Evolutionary conservation across 2,113 vertebrate species (phyloP).

Genomic region (Aegithalos caudatus): DNA sequence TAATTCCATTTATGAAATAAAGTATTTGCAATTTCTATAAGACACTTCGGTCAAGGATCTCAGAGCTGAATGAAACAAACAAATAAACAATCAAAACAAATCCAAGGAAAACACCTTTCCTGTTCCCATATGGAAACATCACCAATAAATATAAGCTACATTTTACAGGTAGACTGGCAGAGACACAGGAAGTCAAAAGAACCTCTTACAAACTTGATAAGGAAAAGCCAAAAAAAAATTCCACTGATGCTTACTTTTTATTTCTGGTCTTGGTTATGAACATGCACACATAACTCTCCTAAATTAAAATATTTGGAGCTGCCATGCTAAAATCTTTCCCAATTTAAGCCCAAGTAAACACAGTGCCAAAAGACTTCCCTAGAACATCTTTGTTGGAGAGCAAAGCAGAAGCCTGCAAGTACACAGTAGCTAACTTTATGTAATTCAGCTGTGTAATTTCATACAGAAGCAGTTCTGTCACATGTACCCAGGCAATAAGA

Average conservation of each 20-base stretch:
- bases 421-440: neutral
- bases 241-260: neutral
- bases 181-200: neutral
- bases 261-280: neutral
- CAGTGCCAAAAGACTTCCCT: neutral
- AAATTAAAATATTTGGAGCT: neutral
- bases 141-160: neutral
- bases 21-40: neutral
- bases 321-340: neutral
- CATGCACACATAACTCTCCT: neutral
- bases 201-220: neutral
- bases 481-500: neutral
- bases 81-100: neutral
- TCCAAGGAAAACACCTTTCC: neutral
- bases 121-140: neutral
- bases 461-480: neutral
- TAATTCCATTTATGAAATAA: neutral
- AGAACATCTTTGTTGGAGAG: neutral
- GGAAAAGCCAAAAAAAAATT: neutral
- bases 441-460: neutral
- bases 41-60: neutral
- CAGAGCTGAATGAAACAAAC: neutral
- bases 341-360: neutral
- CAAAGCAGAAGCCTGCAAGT: neutral
- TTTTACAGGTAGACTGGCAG: neutral